phyloP scores from a whole-genome alignment of 2,888 invertebrate genomes.

The Tachina lurida region DNA sequence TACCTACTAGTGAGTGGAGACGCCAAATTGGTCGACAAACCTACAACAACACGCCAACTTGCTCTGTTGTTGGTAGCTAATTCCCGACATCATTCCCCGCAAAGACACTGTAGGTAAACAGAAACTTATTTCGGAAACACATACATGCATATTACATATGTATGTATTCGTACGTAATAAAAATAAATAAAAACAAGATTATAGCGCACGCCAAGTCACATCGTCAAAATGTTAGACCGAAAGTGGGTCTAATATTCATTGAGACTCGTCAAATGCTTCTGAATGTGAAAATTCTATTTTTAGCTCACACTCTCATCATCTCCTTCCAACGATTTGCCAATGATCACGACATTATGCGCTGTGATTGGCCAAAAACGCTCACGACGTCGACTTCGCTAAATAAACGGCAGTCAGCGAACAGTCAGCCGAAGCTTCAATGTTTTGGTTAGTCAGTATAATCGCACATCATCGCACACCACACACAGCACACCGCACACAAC shows the following conservation, averaged over 20 bases:
- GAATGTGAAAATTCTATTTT: constrained; percentile 73
- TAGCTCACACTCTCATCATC: constrained; percentile 73
- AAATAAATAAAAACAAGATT: constrained; percentile 40
- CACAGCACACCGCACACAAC: constrained; percentile 20
- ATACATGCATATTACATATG: not conserved
- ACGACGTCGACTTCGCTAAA: constrained; percentile 43
- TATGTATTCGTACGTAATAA: not conserved
- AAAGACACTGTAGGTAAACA: not conserved
- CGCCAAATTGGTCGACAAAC: constrained; percentile 46
- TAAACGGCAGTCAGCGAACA: constrained; percentile 35
- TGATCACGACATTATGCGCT: constrained; percentile 71
- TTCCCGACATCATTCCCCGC: constrained; percentile 20
- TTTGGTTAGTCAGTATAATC: constrained; percentile 59
- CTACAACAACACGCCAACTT: constrained; percentile 53
- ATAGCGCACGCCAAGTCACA: constrained; percentile 57
- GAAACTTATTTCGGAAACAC: constrained; percentile 15
- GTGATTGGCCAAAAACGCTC: constrained; percentile 69
- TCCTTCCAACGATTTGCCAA: constrained; percentile 65
- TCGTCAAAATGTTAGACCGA: constrained; percentile 59
- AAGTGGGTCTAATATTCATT: constrained; percentile 69
- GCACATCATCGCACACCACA: constrained; percentile 38
- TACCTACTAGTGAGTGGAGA: constrained; percentile 37
- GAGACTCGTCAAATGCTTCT: constrained; percentile 64
- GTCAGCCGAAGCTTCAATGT: constrained; percentile 40
- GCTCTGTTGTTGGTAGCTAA: constrained; percentile 43